Base-by-base conservation (phyloP, 2,888 invertebrate genomes). In the Drosophila vallismaia region DNA sequence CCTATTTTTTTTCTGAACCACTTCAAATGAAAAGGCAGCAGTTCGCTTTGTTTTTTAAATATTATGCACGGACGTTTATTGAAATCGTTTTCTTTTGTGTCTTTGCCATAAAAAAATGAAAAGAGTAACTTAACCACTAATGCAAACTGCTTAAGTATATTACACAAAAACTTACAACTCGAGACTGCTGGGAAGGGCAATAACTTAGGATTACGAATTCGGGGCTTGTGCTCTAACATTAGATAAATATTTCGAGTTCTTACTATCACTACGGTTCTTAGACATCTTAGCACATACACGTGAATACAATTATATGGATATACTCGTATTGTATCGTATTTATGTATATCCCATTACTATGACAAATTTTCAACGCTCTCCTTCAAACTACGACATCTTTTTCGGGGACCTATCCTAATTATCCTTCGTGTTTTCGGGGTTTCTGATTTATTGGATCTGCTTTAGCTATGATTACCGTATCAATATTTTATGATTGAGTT, bases 61-160 rank as follows among this genome's bases (percentile, higher is more conserved):
- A 74, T 81, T 81, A 82, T 82, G 85, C 82, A 85, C 82, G 82
- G 82, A 82, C 85, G 85, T 82, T 82, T 82, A 82, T 83, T 83
- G 77, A 86, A 86, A 80, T 79, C 73, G 75, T 76, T 75, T 62
- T 57, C 56, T 52, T 45, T 59, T 64, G 62, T 62, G 67, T 74
- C 52, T 64, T 70, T 69, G 60, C 49, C 51, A 52, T 76, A 62
- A 26, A 19, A 78, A 77, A 78, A 75, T 76, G 28, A 28, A 78
- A 77, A 67, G 57, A 44, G 56, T 42, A 78, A 71, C 81, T 76
- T 84, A 82, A 63, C 49, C 73, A 71, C 76, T 84, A 81, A 81
- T 76, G 81, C 76, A 54, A 78, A 77, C 76, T 78, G 68, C 77
- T 80, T 81, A 79, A 78, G 70, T 79, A 79, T 79, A 76, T 81